phyloP scores from a whole-genome alignment of 2,888 invertebrate genomes.

The Catocala nupta region DNA sequence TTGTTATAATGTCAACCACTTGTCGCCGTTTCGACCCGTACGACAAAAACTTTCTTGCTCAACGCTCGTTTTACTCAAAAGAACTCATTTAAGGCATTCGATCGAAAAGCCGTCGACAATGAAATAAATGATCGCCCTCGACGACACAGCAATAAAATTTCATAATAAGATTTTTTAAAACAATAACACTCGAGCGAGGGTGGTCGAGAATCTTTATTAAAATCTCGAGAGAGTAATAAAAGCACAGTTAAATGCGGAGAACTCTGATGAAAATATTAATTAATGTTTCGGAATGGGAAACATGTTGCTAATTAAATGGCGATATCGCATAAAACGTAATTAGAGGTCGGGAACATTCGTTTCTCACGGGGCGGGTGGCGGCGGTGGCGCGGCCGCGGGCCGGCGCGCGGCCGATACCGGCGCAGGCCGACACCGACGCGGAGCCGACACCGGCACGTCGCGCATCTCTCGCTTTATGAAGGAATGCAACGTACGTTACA shows the following conservation, averaged over 20 bases:
- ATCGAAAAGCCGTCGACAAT: conserved; percentile 69
- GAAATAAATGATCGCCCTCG: conserved; percentile 68
- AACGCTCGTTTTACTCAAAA: conserved; percentile 57
- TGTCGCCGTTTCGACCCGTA: conserved; percentile 49
- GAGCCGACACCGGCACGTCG: conserved; percentile 12
- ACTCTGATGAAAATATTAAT: conserved; percentile 87
- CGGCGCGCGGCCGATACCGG: conserved; percentile 5
- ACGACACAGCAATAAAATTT: conserved; percentile 72
- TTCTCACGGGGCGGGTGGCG: conserved; percentile 79
- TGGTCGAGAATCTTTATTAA: conserved; percentile 86
- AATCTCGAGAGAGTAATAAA: conserved; percentile 85
- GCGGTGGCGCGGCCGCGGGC: conserved; percentile 27
- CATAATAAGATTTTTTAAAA: conserved; percentile 79
- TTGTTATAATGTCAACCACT: conserved; percentile 60
- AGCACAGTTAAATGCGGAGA: conserved; percentile 85
- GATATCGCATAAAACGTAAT: conserved; percentile 87
- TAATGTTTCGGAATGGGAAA: conserved; percentile 86
- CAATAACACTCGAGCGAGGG: conserved; percentile 80
- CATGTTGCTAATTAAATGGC: conserved; percentile 87
- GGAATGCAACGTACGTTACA: conserved; percentile 73
- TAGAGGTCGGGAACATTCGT: conserved; percentile 83
- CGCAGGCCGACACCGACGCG: conserved; percentile 31
- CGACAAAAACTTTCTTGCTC: conserved; percentile 51
- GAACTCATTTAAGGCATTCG: conserved; percentile 60
- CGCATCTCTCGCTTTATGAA: conserved; percentile 65